Conservation (phyloP, 2,113 vertebrate species). For the Apodemus sylvaticus region DNA sequence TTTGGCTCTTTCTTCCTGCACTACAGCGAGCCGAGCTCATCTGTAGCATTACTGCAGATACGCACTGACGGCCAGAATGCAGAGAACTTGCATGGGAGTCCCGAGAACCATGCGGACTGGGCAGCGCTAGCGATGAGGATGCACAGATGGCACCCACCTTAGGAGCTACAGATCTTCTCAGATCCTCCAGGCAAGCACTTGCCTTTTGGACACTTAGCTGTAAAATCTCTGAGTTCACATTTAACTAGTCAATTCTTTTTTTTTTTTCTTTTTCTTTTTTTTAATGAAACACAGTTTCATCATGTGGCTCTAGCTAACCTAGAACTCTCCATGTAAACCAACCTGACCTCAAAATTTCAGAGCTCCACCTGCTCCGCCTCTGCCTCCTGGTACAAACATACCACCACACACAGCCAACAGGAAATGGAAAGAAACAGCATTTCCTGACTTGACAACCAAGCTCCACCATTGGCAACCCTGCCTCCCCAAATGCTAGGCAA, state of each 20-base stretch:
- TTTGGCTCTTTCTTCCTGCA: not conserved
- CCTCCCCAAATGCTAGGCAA: not conserved
- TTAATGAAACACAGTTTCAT: not conserved
- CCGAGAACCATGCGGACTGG: not conserved
- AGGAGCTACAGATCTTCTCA: not conserved
- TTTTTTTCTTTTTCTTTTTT: not conserved
- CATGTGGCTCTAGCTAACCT: not conserved
- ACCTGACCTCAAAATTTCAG: not conserved
- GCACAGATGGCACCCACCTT: not conserved
- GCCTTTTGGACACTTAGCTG: not conserved
- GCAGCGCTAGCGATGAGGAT: not conserved
- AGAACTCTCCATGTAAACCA: not conserved
- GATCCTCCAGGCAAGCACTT: not conserved
- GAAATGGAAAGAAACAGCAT: not conserved
- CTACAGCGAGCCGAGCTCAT: not conserved
- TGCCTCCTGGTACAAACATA: not conserved
- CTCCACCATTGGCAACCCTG: not conserved
- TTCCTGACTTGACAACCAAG: not conserved
- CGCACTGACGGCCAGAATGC: not conserved
- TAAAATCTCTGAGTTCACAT: not conserved
- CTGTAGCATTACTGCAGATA: not conserved
- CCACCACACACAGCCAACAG: too few species aligned
- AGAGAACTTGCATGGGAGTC: not conserved
- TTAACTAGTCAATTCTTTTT: not conserved
- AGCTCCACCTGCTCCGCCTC: not conserved